phyloP scores from a whole-genome alignment of 2,888 invertebrate genomes.

The Xanthorhoe spadicearia region DNA sequence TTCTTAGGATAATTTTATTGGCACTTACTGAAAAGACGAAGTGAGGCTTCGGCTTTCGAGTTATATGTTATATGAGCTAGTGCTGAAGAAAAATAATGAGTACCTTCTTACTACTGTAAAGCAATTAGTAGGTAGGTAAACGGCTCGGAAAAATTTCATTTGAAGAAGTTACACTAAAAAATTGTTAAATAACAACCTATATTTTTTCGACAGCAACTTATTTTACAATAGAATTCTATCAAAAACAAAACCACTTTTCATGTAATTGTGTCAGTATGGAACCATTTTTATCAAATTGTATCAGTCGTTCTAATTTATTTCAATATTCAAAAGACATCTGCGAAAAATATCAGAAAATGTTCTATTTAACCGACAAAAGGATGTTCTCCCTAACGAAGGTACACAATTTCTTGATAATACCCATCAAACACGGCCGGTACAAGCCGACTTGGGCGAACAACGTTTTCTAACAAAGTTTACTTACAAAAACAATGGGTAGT shows the following conservation, averaged over 20 bases:
- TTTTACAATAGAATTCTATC: too few species aligned
- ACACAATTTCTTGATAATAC: constrained; percentile 22
- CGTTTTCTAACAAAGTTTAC: constrained; percentile 22
- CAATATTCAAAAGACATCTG: background rate
- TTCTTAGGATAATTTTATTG: constrained; percentile 11
- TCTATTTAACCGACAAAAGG: background rate
- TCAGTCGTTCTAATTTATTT: background rate
- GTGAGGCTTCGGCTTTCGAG: background rate
- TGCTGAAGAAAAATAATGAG: too few species aligned
- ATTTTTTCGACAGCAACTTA: too few species aligned
- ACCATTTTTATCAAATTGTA: too few species aligned
- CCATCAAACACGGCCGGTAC: constrained; percentile 11
- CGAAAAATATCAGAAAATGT: background rate
- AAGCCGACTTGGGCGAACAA: constrained; percentile 11
- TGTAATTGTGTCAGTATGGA: too few species aligned
- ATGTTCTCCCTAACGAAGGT: constrained; percentile 14
- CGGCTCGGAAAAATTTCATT: too few species aligned
- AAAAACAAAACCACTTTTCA: too few species aligned
- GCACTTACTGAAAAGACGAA: background rate
- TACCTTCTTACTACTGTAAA: too few species aligned
- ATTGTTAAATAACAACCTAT: too few species aligned
- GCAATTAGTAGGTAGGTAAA: too few species aligned
- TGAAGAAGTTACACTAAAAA: too few species aligned
- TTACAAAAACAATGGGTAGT: constrained; percentile 13
- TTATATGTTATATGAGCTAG: too few species aligned